Percentiles rank a stretch among this genome's conserved stretches.
Conservation (phyloP, 2,797 vertebrate genomes). For the Pampus argenteus region DNA sequence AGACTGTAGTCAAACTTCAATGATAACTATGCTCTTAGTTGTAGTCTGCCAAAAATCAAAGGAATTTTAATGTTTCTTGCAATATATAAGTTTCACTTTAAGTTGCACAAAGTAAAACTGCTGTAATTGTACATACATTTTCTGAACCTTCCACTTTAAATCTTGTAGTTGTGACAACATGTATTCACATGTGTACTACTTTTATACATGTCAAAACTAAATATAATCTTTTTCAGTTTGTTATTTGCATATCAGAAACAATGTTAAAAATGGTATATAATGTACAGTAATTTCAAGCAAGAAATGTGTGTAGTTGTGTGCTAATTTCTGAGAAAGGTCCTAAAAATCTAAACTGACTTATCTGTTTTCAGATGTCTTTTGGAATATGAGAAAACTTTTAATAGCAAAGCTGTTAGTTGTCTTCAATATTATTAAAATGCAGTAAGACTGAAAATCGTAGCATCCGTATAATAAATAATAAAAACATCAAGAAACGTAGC, state of each 20-base stretch:
- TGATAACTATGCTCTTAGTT: conserved; percentile 9
- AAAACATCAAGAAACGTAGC: neutral
- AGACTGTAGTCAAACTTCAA: conserved; percentile 15
- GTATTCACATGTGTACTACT: neutral
- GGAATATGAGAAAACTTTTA: too few relatives aligned
- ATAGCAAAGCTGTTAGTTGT: too few relatives aligned
- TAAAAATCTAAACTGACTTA: too few relatives aligned
- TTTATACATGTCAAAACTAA: neutral
- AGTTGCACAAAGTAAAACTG: conserved; percentile 25
- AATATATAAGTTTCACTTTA: conserved; percentile 12
- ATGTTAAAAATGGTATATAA: too few relatives aligned
- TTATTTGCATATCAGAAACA: neutral
- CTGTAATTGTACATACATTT: conserved; percentile 3
- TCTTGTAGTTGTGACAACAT: neutral
- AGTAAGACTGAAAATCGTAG: neutral
- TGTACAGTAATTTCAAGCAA: too few relatives aligned
- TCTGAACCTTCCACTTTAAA: neutral
- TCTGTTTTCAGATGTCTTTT: too few relatives aligned
- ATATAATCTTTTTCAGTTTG: too few relatives aligned
- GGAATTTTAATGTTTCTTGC: conserved; percentile 8
- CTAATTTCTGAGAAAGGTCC: too few relatives aligned
- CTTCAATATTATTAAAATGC: too few relatives aligned
- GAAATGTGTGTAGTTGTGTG: too few relatives aligned
- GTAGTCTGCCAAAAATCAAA: conserved; percentile 28
- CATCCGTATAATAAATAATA: neutral